Conservation (phyloP, 2,888 invertebrate genomes). For the Sesia apiformis region DNA sequence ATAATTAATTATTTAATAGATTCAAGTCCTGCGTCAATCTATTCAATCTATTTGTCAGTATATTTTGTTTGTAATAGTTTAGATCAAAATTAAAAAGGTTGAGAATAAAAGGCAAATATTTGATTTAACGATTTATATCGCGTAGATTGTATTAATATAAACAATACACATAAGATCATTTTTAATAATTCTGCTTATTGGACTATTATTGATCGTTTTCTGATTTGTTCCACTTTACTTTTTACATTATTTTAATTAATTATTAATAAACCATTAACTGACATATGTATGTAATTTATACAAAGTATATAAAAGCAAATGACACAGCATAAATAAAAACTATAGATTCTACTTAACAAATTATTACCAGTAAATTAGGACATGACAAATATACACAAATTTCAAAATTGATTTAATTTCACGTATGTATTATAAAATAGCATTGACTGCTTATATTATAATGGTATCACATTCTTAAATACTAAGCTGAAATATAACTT, state of each 20-base stretch:
- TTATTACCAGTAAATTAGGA: constrained; percentile 42
- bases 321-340: constrained; percentile 31
- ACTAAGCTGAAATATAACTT: constrained; percentile 55
- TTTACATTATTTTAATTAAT: not conserved
- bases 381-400: constrained; percentile 44
- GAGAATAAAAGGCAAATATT: too few relatives aligned
- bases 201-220: constrained; percentile 48
- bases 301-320: constrained; percentile 25
- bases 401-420: constrained; percentile 30
- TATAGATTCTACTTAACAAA: constrained; percentile 19
- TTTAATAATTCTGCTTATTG: constrained; percentile 44
- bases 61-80: too few relatives aligned
- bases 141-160: not conserved
- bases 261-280: constrained; percentile 1
- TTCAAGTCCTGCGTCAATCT: too few relatives aligned
- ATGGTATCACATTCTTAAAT: constrained; percentile 72
- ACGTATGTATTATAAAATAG: constrained; percentile 43
- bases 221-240: constrained; percentile 33
- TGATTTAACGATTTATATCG: not conserved
- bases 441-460: constrained; percentile 57
- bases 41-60: too few relatives aligned
- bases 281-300: constrained; percentile 18
- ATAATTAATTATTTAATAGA: too few relatives aligned
- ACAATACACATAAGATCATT: constrained; percentile 9
- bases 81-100: too few relatives aligned